These are phyloP conservation scores for Mactra quadrangularis DNA, from an alignment of 1,140 invertebrate species.

Conservation along the genomic window DNA sequence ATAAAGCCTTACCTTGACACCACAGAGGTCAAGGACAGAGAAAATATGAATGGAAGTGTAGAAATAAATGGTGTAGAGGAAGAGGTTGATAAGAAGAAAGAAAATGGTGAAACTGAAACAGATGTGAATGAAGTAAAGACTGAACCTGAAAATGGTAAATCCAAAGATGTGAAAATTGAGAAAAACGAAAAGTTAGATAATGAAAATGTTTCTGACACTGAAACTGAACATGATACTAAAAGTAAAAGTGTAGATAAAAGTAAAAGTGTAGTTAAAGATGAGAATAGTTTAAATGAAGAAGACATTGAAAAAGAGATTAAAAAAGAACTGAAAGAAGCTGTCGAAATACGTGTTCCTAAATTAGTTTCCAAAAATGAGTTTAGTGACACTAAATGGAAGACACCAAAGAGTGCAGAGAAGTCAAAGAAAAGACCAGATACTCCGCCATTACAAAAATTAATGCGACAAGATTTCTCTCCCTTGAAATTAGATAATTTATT, in stretches of 20 bases:
- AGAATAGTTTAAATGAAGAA: conserved; percentile 15
- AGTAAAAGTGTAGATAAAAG: not conserved
- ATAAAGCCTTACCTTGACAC: conserved; percentile 16
- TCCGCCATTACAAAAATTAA: conserved; percentile 68
- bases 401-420: not conserved
- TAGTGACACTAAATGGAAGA: conserved; percentile 44
- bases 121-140: too few relatives aligned
- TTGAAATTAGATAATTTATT: conserved; percentile 31
- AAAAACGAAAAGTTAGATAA: not conserved
- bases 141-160: not conserved
- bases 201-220: conserved; percentile 29
- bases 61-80: conserved; percentile 25
- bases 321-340: conserved; percentile 39
- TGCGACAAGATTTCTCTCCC: conserved; percentile 67
- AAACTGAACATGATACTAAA: not conserved
- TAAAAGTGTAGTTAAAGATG: conserved; percentile 7
- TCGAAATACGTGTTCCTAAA: conserved; percentile 51
- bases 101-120: conserved; percentile 1
- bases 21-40: conserved; percentile 23
- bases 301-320: conserved; percentile 56
- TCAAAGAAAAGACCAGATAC: conserved; percentile 61
- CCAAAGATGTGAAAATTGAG: not conserved
- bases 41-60: conserved; percentile 27
- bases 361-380: conserved; percentile 19
- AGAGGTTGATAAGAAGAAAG: not conserved